These are phyloP conservation scores for Drosophila lacteicornis DNA, from an alignment of 1,140 invertebrate species.

Conservation along the genomic window DNA sequence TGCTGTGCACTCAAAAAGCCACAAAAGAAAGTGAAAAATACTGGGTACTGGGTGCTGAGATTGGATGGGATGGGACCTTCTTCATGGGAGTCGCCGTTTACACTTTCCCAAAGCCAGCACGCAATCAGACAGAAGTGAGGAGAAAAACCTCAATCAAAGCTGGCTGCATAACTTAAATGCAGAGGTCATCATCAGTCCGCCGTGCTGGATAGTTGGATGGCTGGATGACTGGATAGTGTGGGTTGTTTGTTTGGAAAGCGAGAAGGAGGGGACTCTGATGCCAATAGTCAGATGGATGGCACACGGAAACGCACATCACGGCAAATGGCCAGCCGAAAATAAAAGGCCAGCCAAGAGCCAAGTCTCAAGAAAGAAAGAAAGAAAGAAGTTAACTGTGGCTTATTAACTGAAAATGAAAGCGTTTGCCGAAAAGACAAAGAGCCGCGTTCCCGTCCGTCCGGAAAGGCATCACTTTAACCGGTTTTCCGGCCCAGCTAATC, in stretches of 20 bases:
- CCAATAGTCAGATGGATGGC: conserved; percentile 73
- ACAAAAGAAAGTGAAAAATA: conserved; percentile 80
- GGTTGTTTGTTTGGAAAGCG: conserved; percentile 75
- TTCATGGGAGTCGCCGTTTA: conserved; percentile 73
- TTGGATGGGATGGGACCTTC: conserved; percentile 42
- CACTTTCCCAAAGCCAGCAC: conserved; percentile 76
- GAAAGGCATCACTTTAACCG: conserved; percentile 52
- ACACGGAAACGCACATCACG: conserved; percentile 80
- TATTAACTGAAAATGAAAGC: conserved; percentile 84
- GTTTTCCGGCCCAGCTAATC: conserved; percentile 54
- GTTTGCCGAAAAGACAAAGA: conserved; percentile 65
- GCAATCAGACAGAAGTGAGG: conserved; percentile 60
- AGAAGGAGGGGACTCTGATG: conserved; percentile 49
- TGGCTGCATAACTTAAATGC: conserved; percentile 78
- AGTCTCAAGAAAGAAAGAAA: conserved; percentile 26
- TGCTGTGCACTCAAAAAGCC: conserved; percentile 8
- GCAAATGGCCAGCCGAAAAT: conserved; percentile 47
- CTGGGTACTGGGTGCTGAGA: conserved; percentile 39
- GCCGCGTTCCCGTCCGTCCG: conserved; percentile 19
- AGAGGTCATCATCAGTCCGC: conserved; percentile 70
- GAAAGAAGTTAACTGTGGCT: conserved; percentile 81
- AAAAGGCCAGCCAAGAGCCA: conserved; percentile 16
- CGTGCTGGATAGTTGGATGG: conserved; percentile 29
- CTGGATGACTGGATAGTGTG: conserved; percentile 47
- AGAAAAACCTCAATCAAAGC: conserved; percentile 81